A percentile compares a stretch with the other conserved stretches of the same genome.
phyloP scores from a whole-genome alignment of 64 coral and sea anemone species.

The Acropora yongei region DNA sequence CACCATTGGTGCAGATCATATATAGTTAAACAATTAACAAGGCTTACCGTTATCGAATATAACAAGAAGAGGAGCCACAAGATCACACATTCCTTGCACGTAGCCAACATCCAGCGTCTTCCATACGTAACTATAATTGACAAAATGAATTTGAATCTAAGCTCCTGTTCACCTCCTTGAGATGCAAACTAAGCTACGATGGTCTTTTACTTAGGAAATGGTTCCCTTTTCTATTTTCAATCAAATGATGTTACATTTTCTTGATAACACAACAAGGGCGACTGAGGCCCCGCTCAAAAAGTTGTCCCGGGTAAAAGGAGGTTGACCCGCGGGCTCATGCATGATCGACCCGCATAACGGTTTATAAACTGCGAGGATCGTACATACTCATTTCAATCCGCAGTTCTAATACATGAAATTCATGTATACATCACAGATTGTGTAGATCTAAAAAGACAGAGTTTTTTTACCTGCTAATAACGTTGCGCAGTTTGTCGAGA shows the following conservation, averaged over 20 bases:
- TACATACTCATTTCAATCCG: no score
- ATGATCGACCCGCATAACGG: no score
- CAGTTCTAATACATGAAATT: no score
- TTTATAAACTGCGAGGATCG: no score
- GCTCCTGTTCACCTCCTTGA: background rate
- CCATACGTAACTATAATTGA: conserved; percentile 85
- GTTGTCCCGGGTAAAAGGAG: no score
- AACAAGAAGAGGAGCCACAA: conserved; percentile 92
- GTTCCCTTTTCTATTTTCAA: no score
- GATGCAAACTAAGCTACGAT: background rate
- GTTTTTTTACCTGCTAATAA: conserved; percentile 89
- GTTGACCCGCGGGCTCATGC: no score
- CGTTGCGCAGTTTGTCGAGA: conserved; percentile 90
- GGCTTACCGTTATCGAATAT: conserved; percentile 95
- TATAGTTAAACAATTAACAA: background rate
- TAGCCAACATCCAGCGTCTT: conserved; percentile 94
- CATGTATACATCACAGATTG: no score
- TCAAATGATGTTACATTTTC: no score
- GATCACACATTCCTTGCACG: conserved; percentile 99
- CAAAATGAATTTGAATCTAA: background rate
- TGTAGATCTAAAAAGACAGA: background rate
- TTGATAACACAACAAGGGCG: no score
- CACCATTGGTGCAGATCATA: background rate
- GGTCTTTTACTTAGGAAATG: background rate
- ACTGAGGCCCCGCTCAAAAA: no score